Conservation (phyloP, 2,113 vertebrate genomes). For the Lethenteron reissneri region DNA sequence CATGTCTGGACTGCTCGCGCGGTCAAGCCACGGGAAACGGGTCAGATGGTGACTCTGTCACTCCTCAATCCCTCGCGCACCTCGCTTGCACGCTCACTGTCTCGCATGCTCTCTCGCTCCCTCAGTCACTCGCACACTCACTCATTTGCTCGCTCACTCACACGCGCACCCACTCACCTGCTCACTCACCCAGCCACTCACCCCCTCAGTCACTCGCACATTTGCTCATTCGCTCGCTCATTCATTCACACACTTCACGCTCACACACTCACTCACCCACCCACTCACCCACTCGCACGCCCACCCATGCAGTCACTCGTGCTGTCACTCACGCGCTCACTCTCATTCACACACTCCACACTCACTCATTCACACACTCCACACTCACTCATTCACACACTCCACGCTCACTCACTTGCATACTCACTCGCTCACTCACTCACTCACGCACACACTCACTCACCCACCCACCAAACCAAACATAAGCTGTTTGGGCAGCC, state of each 20-base stretch:
- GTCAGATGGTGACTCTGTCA: neutral
- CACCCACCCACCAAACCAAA: too few relatives aligned
- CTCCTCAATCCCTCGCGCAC: neutral
- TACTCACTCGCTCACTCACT: too few relatives aligned
- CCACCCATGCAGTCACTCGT: neutral
- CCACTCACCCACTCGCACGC: neutral
- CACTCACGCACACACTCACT: too few relatives aligned
- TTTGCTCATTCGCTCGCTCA: neutral
- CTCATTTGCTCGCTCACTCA: neutral
- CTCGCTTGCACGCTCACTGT: neutral
- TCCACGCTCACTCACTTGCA: too few relatives aligned
- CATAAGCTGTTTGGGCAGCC: too few relatives aligned
- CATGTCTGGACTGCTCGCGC: neutral
- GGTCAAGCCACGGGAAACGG: neutral
- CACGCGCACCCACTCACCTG: neutral
- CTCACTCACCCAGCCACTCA: neutral
- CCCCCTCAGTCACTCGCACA: neutral
- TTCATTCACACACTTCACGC: neutral
- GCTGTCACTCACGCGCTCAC: too few relatives aligned
- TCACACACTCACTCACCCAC: neutral
- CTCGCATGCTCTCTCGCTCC: neutral
- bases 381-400: too few relatives aligned
- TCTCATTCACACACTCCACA: too few relatives aligned
- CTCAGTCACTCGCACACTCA: neutral
- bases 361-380: too few relatives aligned